These are phyloP conservation scores for Timandra comae DNA, from an alignment of 2,888 invertebrate genomes.

Conservation along the genomic window DNA sequence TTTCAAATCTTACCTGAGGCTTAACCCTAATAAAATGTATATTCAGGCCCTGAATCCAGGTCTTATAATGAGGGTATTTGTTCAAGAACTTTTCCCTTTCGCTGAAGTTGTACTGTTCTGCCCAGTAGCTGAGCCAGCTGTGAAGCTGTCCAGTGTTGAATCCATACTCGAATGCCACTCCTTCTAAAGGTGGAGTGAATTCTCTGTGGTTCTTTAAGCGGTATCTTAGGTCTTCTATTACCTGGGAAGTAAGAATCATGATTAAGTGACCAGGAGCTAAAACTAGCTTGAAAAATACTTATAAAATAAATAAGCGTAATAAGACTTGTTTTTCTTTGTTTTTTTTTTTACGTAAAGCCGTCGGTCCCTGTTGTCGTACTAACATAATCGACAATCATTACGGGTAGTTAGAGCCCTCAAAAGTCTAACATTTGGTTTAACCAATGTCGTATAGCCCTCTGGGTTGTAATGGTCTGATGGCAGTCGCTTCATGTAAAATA, in stretches of 20 bases:
- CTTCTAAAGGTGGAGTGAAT: constrained; percentile 78
- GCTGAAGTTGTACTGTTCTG: constrained; percentile 79
- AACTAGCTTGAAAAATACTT: background rate
- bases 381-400: too few species aligned
- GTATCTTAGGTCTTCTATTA: constrained; percentile 41
- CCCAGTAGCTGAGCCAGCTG: constrained; percentile 85
- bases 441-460: too few species aligned
- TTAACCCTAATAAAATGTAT: constrained; percentile 85
- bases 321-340: background rate
- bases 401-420: too few species aligned
- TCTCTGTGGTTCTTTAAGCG: constrained; percentile 42
- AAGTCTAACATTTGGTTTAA: too few species aligned
- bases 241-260: constrained; percentile 28
- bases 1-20: constrained; percentile 54
- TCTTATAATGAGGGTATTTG: constrained; percentile 84
- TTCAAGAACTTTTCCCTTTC: constrained; percentile 82
- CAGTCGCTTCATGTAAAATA: too few species aligned
- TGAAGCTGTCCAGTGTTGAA: constrained; percentile 82
- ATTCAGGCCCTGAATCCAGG: constrained; percentile 82
- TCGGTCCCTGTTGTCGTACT: too few species aligned
- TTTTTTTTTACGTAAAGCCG: too few species aligned
- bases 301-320: background rate
- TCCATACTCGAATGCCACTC: constrained; percentile 86
- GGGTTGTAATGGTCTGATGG: too few species aligned
- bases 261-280: background rate